These are phyloP conservation scores for Ceratina australensis DNA, from an alignment of 1,140 invertebrate genomes.

Conservation along the genomic window DNA sequence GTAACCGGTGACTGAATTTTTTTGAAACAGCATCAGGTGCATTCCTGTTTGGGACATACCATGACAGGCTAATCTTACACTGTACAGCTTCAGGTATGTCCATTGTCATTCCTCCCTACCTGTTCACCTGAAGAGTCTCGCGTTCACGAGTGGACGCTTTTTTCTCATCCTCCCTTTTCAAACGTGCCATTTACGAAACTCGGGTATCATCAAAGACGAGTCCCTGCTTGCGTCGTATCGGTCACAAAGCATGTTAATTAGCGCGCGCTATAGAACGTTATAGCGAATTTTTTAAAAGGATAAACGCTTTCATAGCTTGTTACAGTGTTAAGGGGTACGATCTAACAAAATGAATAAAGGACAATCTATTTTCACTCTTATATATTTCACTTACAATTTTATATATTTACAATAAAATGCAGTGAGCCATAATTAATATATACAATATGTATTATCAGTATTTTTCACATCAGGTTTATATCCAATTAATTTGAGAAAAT, in stretches of 20 bases:
- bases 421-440: too few species aligned
- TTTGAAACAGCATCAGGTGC: slow-evolving; percentile 35
- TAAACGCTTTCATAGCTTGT: background rate
- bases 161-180: slow-evolving; percentile 27
- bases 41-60: slow-evolving; percentile 49
- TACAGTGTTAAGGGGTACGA: too few species aligned
- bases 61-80: slow-evolving; percentile 31
- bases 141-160: slow-evolving; percentile 10
- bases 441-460: too few species aligned
- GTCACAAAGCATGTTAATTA: slow-evolving; percentile 34
- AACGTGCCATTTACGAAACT: slow-evolving; percentile 39
- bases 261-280: background rate
- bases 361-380: too few species aligned
- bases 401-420: too few species aligned
- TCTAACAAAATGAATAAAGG: too few species aligned
- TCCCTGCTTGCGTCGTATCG: slow-evolving; percentile 7
- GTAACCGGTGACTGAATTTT: slow-evolving; percentile 12
- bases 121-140: slow-evolving; percentile 40
- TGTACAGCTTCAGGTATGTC: slow-evolving; percentile 32
- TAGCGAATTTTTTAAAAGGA: background rate
- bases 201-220: slow-evolving; percentile 28
- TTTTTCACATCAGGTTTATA: too few species aligned
- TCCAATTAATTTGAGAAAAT: too few species aligned
- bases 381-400: too few species aligned
- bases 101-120: slow-evolving; percentile 32